A percentile compares a stretch with the other conserved stretches of the same genome.
phyloP scores from a whole-genome alignment of 2,113 vertebrate species.

The Megatriorchis doriae region DNA sequence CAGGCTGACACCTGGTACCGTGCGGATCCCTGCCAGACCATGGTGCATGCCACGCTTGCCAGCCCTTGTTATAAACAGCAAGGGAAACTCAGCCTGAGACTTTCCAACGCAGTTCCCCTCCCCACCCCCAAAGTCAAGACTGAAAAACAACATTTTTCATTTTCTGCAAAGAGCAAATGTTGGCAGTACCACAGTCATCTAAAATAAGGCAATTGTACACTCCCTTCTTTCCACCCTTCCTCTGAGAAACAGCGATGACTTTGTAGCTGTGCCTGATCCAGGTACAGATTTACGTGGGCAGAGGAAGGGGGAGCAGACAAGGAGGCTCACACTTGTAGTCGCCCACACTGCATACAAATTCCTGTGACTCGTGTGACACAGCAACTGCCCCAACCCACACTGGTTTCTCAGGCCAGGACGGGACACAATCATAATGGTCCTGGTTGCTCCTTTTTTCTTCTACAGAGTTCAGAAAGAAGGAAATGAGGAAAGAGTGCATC shows the following conservation, averaged over 20 bases:
- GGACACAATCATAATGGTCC: background rate
- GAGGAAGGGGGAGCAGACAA: background rate
- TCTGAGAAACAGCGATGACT: background rate
- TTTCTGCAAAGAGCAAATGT: background rate
- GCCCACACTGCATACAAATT: background rate
- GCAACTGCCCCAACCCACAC: background rate
- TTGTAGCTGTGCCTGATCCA: background rate
- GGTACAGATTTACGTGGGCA: background rate
- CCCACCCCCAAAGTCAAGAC: accelerated
- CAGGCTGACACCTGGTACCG: background rate
- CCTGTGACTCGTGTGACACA: background rate
- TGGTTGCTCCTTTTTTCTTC: background rate
- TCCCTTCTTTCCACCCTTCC: background rate
- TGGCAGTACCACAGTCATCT: background rate
- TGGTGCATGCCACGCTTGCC: accelerated
- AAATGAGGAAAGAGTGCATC: background rate
- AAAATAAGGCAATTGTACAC: background rate
- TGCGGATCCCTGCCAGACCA: background rate
- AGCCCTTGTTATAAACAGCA: background rate
- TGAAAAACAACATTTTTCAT: background rate
- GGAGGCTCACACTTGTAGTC: background rate
- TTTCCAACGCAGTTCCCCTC: background rate
- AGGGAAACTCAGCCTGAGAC: background rate
- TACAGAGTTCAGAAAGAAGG: background rate
- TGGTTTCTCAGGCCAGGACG: background rate